Percentiles rank a stretch among this genome's conserved stretches.
Conservation (phyloP, 2,113 vertebrate species). For the Lanius ludovicianus region DNA sequence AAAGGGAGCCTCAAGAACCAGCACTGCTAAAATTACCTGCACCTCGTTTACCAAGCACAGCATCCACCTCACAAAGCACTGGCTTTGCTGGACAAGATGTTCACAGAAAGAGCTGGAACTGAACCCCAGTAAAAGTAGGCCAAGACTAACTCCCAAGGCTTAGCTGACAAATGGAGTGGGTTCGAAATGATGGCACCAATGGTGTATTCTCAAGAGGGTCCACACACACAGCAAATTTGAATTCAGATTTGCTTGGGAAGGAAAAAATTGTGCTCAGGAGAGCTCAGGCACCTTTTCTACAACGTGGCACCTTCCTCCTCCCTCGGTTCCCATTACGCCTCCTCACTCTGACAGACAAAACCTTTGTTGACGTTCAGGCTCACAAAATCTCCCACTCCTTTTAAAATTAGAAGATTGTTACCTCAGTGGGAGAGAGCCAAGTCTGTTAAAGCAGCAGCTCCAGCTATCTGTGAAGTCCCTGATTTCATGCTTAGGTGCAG, state of each 20-base stretch:
- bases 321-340: background rate
- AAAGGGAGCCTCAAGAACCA: background rate
- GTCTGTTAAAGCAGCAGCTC: background rate
- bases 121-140: background rate
- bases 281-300: background rate
- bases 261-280: background rate
- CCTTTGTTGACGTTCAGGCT: background rate
- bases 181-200: background rate
- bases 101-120: background rate
- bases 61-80: background rate
- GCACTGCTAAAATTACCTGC: background rate
- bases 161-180: background rate
- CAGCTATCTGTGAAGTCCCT: background rate
- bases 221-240: background rate
- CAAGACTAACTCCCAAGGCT: background rate
- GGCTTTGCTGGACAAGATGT: background rate
- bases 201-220: background rate
- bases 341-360: slow-evolving; percentile 30
- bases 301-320: background rate
- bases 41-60: background rate
- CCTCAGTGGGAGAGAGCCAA: background rate
- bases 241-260: background rate
- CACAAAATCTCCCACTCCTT: slow-evolving; percentile 16
- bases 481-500: background rate
- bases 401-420: background rate